phyloP scores from a whole-genome alignment of 2,888 invertebrate species.

The Microdon myrmicae region DNA sequence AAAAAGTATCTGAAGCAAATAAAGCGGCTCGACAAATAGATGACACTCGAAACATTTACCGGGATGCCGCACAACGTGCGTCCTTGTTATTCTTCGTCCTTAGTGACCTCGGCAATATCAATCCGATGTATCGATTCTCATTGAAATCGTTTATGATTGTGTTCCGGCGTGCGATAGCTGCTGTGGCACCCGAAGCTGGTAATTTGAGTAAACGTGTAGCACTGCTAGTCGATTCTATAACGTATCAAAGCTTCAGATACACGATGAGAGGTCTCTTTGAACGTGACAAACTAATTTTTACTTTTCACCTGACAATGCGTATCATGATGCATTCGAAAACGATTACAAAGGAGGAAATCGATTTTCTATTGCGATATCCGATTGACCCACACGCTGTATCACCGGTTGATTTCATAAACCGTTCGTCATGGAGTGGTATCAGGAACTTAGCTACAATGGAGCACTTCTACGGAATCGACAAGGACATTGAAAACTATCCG shows the following conservation, averaged over 20 bases:
- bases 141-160: constrained; percentile 93
- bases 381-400: constrained; percentile 76
- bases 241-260: constrained; percentile 87
- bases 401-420: constrained; percentile 85
- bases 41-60: constrained; percentile 88
- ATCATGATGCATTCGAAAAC: constrained; percentile 61
- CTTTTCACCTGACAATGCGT: constrained; percentile 87
- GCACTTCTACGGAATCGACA: constrained; percentile 86
- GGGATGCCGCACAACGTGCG: constrained; percentile 85
- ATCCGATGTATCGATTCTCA: constrained; percentile 96
- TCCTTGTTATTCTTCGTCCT: constrained; percentile 93
- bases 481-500: constrained; percentile 90
- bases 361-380: constrained; percentile 89
- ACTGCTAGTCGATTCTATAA: constrained; percentile 86
- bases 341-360: constrained; percentile 80
- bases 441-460: constrained; percentile 81
- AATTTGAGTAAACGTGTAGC: constrained; percentile 77
- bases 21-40: constrained; percentile 90
- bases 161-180: constrained; percentile 84
- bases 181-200: constrained; percentile 73
- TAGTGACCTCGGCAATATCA: constrained; percentile 90
- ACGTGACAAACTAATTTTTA: constrained; percentile 89
- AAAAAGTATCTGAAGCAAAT: constrained; percentile 88
- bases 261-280: constrained; percentile 93
- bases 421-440: constrained; percentile 85